Conservation (phyloP, 2,888 invertebrate genomes). For the Listrodromus nycthemerus region DNA sequence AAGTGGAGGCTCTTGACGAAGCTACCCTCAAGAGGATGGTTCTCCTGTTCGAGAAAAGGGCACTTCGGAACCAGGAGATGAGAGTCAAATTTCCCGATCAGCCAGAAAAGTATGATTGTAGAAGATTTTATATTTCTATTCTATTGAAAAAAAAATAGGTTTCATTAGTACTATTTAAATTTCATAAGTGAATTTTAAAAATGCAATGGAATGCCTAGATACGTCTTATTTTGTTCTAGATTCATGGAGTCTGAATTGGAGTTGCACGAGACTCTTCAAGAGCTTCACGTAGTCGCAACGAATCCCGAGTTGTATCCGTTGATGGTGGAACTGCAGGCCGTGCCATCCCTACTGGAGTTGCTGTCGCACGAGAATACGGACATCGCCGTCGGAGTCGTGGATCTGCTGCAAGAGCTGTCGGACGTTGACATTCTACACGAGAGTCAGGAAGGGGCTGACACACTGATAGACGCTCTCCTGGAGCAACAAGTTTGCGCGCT, state of each 20-base stretch:
- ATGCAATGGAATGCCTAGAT: not conserved
- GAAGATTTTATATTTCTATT: not conserved
- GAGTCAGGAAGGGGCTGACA: constrained; percentile 95
- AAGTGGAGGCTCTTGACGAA: constrained; percentile 95
- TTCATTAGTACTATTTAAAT: not conserved
- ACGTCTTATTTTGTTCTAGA: constrained; percentile 79
- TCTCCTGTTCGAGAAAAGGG: constrained; percentile 96
- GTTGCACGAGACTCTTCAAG: constrained; percentile 94
- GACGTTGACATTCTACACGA: constrained; percentile 98
- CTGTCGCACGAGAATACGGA: constrained; percentile 98
- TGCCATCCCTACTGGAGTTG: constrained; percentile 96
- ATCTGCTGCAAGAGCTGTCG: constrained; percentile 93
- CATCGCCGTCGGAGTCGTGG: constrained; percentile 92
- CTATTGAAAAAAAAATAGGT: not conserved
- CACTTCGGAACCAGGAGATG: constrained; percentile 98
- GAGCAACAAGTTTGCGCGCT: constrained; percentile 96
- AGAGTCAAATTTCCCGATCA: constrained; percentile 98
- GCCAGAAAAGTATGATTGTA: constrained; percentile 91
- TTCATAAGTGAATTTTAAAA: not conserved
- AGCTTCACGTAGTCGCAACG: constrained; percentile 97
- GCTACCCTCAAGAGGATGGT: constrained; percentile 94
- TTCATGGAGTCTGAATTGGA: constrained; percentile 99
- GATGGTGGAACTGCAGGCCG: constrained; percentile 94
- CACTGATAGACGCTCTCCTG: constrained; percentile 94
- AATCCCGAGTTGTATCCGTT: constrained; percentile 97